Base-by-base conservation (phyloP, 2,113 vertebrate genomes). In the Carettochelys insculpta region DNA sequence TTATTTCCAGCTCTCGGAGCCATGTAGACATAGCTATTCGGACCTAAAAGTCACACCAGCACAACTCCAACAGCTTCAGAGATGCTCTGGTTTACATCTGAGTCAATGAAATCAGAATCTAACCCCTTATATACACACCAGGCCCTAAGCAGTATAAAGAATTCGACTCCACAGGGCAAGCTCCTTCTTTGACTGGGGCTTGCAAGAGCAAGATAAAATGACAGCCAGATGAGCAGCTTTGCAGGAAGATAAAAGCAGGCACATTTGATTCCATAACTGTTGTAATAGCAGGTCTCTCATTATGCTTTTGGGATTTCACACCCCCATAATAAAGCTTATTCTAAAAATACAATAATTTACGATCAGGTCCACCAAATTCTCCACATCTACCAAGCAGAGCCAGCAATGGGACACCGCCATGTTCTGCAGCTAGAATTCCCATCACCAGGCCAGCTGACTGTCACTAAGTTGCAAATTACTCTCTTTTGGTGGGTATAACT, bases 381-480 rank as follows among this genome's bases (percentile, higher is more conserved):
- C 65, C 38, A 11, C 41, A 85, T 27, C 65, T 38, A 68, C 75
- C 53, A 85, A 82, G 68, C 90, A 34, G 82, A 56, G 51, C 58
- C 43, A 83, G 75, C 51, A 45, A 54, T 31, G 79, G 75, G 81
- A 88, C 93, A 41, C 50, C 53, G 47, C 48, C 14, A n/a, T 0
- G 3, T 81, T 82, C 73, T 76, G 71, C 85, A 88, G 76, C 88
- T 91, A 84, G 41, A 93, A 88, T 79, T 92, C 85, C 85, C 8
- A 31, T 24, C 4, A 3, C 85, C 96, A 68, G 54, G 90, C 83
- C 85, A 87, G 92, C 90, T 90, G 90, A 48, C 83, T 90, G 82
- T 93, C 93, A 95, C 65, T 93, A 92, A 89, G 51, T 89, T 54
- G 71, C 87, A 95, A 91, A 95, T 89, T 95, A 85, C 82, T 89